phyloP scores from a whole-genome alignment of 2,113 vertebrate species.

The Aramus guarauna region DNA sequence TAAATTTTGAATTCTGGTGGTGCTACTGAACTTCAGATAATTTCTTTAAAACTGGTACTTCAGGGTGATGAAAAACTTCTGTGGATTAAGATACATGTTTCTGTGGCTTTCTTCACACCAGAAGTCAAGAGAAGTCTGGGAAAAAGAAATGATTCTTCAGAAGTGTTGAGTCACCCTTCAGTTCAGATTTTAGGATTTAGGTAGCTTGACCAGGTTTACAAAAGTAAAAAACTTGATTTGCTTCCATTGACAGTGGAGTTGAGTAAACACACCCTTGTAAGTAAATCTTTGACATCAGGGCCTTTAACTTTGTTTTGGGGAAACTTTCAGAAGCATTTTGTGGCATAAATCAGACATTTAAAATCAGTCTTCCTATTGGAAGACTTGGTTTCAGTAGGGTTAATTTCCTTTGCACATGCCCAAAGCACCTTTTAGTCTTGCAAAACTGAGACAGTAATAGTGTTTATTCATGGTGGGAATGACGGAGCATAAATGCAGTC shows the following conservation, averaged over 20 bases:
- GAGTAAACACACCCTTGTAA: background rate
- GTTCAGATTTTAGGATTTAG: background rate
- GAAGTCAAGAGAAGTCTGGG: background rate
- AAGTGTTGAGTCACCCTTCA: background rate
- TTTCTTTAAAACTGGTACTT: background rate
- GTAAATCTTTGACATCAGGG: background rate
- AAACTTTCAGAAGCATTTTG: background rate
- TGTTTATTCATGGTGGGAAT: background rate
- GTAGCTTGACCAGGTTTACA: background rate
- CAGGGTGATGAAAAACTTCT: background rate
- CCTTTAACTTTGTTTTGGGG: background rate
- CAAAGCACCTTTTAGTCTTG: background rate
- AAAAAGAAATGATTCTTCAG: background rate
- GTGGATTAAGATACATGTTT: background rate
- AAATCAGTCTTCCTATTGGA: background rate
- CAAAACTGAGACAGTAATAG: background rate
- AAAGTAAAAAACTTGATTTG: background rate
- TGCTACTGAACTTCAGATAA: background rate
- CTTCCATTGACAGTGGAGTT: background rate
- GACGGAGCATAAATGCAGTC: background rate
- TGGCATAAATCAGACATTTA: background rate
- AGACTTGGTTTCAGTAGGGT: background rate
- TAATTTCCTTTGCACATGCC: background rate
- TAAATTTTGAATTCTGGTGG: background rate
- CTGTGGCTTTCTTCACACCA: background rate